Base-by-base conservation (phyloP, 2,797 vertebrate genomes). In the Aplochiton taeniatus region DNA sequence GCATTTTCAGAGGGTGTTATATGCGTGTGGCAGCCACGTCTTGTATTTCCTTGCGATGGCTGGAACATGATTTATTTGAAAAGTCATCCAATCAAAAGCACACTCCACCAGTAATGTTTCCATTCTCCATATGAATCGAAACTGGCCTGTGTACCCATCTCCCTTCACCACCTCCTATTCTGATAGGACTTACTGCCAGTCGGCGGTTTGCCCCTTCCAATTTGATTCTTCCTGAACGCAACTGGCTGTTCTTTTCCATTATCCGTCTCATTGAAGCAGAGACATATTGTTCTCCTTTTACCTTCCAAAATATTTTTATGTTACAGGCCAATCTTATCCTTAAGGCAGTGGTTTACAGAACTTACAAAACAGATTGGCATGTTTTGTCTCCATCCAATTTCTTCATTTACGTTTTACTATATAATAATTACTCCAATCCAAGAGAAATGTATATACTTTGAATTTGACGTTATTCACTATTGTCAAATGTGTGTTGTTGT, bases 81-180 rank as follows among this genome's bases (percentile, higher is more conserved):
- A 81, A 70, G 72, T 76, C 80, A 70, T 86, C 83, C 72, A 76
- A 84, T 83, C 65, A 75, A 76, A 83, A 70, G 74, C 80, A 74
- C 72, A 72, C 70, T 82, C 73, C 81, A 73, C 68, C 76, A 72
- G 69, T 84, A 86, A 88, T 84, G 78, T 80, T 72, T 80, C 74
- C 70, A 69, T 71, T 74, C 72, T 80, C 85, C 83, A 89, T 89
- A 87, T 89, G 87, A 87, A 91, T 89, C 86, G 81, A 87, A 90
- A 90, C 90, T 80, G 89, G 85, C 68, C 84, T 70, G 74, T 11
- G 68, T 71, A 57, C 80, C 66, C 76, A 86, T 80, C 85, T 50
- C 67, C 17, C 69, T 82, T 86, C 81, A 88, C 85, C 80, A 82
- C 69, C 55, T 51, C 48, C 8, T 68, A 77, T 70, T 80, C 78